A percentile compares a stretch with the other conserved stretches of the same genome.
phyloP scores from a whole-genome alignment of 2,888 invertebrate species.

The Stenichneumon culpator region DNA sequence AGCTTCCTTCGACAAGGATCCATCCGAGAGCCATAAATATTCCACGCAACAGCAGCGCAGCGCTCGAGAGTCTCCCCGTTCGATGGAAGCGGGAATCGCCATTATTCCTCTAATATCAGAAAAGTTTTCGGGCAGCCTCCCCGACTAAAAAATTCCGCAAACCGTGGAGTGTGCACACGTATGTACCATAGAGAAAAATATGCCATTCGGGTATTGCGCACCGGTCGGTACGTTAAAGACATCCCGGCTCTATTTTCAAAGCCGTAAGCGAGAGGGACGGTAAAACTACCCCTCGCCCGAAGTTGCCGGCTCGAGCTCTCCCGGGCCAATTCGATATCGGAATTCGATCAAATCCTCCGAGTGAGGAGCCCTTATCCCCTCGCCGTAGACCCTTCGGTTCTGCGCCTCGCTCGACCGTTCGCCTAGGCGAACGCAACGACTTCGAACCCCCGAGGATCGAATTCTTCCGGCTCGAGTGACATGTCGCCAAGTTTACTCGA shows the following conservation, averaged over 20 bases:
- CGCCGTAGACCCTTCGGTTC: conserved; percentile 47
- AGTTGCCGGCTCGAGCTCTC: conserved; percentile 62
- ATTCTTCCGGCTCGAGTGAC: conserved; percentile 84
- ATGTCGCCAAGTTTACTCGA: conserved; percentile 82
- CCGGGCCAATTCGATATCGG: conserved; percentile 81
- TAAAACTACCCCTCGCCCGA: conserved; percentile 44
- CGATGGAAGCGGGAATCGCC: neutral
- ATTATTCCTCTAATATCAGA: conserved; percentile 66
- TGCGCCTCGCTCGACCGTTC: conserved; percentile 68
- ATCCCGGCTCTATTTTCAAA: conserved; percentile 64
- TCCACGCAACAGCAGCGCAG: conserved; percentile 2
- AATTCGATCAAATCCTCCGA: conserved; percentile 83
- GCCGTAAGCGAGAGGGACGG: conserved; percentile 47
- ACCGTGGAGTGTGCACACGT: conserved; percentile 47
- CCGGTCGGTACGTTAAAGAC: neutral
- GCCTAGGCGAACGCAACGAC: conserved; percentile 48
- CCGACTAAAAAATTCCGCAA: conserved; percentile 74
- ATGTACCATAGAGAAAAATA: conserved; percentile 36
- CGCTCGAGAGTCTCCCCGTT: conserved; percentile 4
- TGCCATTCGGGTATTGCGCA: conserved; percentile 18
- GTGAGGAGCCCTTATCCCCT: conserved; percentile 66
- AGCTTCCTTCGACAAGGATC: neutral
- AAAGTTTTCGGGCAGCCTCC: conserved; percentile 63
- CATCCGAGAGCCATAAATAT: conserved; percentile 7
- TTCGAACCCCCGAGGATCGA: conserved; percentile 78